Base-by-base conservation (phyloP, 2,888 invertebrate species). In the Plebejus melissa region DNA sequence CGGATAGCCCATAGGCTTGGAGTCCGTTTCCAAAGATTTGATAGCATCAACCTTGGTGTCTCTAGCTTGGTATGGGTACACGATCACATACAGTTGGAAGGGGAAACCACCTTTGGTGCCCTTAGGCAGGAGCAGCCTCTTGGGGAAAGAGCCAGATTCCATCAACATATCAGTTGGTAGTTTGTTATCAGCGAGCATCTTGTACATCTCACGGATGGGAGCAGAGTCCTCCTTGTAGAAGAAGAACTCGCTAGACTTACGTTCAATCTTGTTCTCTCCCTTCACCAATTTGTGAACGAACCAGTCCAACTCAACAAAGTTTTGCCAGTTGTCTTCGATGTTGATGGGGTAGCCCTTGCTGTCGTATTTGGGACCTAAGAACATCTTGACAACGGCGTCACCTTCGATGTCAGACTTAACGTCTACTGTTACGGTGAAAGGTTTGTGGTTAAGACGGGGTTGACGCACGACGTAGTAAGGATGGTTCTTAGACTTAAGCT, bases 281-380 rank as follows among this genome's bases (percentile, higher is more conserved):
- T 94, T 85, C 9, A 86, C 88, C 79, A 97, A 88, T 76, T 94
- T 93, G 80, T 94, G 91, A 57, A 91, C 84, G 86, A 95, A 95
- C 84, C 90, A 91, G 83, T 96, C 96, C 41, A 96, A 85, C 83
- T 94, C 92, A 78, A 95, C 94, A 83, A 95, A 96, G 84, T 95
- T 94, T 81, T 91, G 87, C 85, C 94, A 94, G 84, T 94, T 94
- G 22, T 95, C 89, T 78, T 94, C 90, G 22, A 96, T 83, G 77
- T 88, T 87, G 36, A 95, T 82, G 46, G 88, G 87, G 78, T 91
- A 94, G 70, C 94, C 94, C 72, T 93, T 91, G 79, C 94, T 90
- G 82, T 96, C 95, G 83, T 94, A 95, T 86, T 96, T 96, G 7
- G 96, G 96, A 79, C 96, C 96, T 58, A 96, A 82, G 94, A 95